Conservation (phyloP, 2,797 vertebrate species). For the Thaleichthys pacificus region DNA sequence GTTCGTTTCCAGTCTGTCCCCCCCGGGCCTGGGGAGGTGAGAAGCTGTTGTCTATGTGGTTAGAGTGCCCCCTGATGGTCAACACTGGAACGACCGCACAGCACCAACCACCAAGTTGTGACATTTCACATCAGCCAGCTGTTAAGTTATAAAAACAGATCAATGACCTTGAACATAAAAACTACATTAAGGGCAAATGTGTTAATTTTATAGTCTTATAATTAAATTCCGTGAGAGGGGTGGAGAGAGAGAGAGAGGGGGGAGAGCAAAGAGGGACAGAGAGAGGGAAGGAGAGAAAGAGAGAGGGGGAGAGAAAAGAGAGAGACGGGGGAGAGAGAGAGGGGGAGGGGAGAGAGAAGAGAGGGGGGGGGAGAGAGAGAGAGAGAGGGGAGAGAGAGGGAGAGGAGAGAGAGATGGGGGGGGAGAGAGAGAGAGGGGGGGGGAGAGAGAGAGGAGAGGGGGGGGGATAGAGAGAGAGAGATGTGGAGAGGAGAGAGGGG, state of each 20-base stretch:
- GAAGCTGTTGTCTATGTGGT: slow-evolving; percentile 54
- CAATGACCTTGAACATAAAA: slow-evolving; percentile 25
- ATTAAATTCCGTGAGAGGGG: background rate
- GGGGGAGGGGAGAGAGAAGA: too few relatives aligned
- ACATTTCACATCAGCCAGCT: slow-evolving; percentile 42
- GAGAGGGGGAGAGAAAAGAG: slow-evolving; percentile 28
- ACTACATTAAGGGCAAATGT: background rate
- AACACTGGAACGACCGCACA: slow-evolving; percentile 26
- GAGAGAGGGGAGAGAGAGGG: too few relatives aligned
- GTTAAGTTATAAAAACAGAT: slow-evolving; percentile 36
- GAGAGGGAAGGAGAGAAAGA: slow-evolving; percentile 37
- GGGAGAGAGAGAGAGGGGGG: too few relatives aligned
- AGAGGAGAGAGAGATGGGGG: too few relatives aligned
- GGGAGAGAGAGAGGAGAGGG: slow-evolving; percentile 3
- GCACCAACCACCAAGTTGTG: slow-evolving; percentile 29
- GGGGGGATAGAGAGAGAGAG: background rate
- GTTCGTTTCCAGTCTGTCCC: too few relatives aligned
- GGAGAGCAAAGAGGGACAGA: slow-evolving; percentile 26
- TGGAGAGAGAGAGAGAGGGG: slow-evolving; percentile 41
- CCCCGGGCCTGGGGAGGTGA: background rate
- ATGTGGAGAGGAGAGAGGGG: too few relatives aligned
- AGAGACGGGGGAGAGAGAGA: background rate
- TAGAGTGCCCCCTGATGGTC: slow-evolving; percentile 80
- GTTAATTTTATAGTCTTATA: slow-evolving; percentile 13
- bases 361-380: too few relatives aligned